Conservation (phyloP, 2,797 vertebrate genomes). For the Scyliorhinus canicula region DNA sequence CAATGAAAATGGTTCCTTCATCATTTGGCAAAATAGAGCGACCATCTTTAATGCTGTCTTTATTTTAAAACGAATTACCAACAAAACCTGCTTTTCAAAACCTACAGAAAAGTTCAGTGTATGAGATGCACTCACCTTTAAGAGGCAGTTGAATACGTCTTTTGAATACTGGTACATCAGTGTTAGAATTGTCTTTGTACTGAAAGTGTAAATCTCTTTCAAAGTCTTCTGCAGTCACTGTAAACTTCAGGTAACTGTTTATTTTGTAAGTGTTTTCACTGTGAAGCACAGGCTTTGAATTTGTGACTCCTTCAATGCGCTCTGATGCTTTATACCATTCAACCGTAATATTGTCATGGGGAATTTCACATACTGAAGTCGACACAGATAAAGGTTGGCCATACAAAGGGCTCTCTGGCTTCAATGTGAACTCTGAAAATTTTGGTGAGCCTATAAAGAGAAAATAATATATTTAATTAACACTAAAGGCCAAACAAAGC, state of each 20-base stretch:
- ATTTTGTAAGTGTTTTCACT: neutral
- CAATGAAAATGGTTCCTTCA: neutral
- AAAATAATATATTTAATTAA: neutral
- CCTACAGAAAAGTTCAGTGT: neutral
- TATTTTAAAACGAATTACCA: neutral
- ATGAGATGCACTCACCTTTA: neutral
- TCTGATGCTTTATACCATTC: constrained; percentile 16
- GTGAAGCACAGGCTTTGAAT: neutral
- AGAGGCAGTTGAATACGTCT: neutral
- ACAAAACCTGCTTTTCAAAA: neutral
- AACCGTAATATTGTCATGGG: neutral
- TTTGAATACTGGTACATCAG: neutral
- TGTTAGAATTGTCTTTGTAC: neutral
- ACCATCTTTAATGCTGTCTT: neutral
- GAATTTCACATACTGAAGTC: neutral
- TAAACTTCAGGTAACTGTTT: neutral
- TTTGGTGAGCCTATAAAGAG: neutral
- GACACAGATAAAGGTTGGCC: neutral
- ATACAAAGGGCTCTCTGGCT: neutral
- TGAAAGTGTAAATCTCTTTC: constrained; percentile 6
- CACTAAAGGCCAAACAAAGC: neutral
- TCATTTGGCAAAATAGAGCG: neutral
- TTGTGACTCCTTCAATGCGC: neutral
- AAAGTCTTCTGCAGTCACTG: constrained; percentile 29
- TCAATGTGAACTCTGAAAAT: neutral